phyloP scores from a whole-genome alignment of 1,140 invertebrate species.

The Pectinophora gossypiella region DNA sequence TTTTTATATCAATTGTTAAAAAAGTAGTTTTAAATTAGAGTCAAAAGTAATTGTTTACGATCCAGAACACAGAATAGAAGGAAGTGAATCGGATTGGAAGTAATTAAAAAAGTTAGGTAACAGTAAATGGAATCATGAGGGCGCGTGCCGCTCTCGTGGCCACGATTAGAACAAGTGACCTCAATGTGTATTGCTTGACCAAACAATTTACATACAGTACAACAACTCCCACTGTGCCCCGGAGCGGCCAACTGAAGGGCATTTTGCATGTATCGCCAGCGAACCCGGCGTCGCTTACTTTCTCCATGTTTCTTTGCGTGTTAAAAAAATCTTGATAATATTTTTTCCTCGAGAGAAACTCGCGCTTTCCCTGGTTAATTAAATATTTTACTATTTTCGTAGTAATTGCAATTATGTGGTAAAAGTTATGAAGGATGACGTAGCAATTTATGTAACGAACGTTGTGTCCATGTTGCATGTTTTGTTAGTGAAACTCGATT shows the following conservation, averaged over 20 bases:
- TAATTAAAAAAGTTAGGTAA: neutral
- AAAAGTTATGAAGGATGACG: slow-evolving; percentile 30
- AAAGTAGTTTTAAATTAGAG: neutral
- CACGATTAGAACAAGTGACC: neutral
- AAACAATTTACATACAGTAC: neutral
- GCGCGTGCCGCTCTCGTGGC: neutral
- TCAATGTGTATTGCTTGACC: neutral
- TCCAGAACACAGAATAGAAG: too few relatives aligned
- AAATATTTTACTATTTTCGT: slow-evolving; percentile 48
- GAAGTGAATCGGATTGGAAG: neutral
- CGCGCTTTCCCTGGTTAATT: slow-evolving; percentile 63
- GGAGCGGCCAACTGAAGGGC: slow-evolving; percentile 13
- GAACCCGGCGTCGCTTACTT: slow-evolving; percentile 32
- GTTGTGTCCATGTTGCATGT: slow-evolving; percentile 35
- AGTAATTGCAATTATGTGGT: slow-evolving; percentile 44
- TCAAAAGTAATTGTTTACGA: neutral
- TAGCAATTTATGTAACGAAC: slow-evolving; percentile 36
- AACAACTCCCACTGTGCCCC: neutral
- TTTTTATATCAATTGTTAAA: neutral
- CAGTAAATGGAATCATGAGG: neutral
- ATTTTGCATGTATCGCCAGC: slow-evolving; percentile 18
- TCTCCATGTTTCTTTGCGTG: slow-evolving; percentile 62
- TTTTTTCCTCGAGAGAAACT: slow-evolving; percentile 58
- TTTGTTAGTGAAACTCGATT: slow-evolving; percentile 54
- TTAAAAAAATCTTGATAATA: slow-evolving; percentile 66